Conservation (phyloP, 2,888 invertebrate species). For the Salpingus planirostris region DNA sequence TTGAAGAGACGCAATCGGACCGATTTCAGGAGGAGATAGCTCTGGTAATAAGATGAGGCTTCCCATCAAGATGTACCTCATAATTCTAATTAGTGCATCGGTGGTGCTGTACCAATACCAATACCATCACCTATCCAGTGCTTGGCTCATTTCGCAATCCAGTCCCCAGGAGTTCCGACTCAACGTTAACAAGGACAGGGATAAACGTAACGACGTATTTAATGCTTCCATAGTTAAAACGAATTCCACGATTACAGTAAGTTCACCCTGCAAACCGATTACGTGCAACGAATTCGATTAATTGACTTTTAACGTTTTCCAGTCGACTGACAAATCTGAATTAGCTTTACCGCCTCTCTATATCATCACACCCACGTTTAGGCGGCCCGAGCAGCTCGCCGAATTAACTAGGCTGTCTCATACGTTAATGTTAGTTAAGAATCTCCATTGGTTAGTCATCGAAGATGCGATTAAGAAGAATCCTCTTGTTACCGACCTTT, state of each 20-base stretch:
- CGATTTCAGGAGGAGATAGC: conserved; percentile 32
- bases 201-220: too few species aligned
- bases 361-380: conserved; percentile 67
- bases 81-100: conserved; percentile 53
- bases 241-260: too few species aligned
- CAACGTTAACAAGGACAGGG: too few species aligned
- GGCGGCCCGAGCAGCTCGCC: conserved; percentile 67
- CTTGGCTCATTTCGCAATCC: conserved; percentile 37
- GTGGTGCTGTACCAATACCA: conserved; percentile 58
- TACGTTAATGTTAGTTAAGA: conserved; percentile 75
- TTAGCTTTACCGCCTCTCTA: conserved; percentile 51
- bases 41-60: conserved; percentile 45
- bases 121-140: conserved; percentile 51
- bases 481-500: conserved; percentile 60
- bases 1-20: too few species aligned
- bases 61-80: conserved; percentile 56
- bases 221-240: too few species aligned
- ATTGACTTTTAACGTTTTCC: too few species aligned
- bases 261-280: too few species aligned
- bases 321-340: too few species aligned
- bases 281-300: too few species aligned
- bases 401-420: conserved; percentile 81
- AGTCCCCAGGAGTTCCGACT: conserved; percentile 17
- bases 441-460: conserved; percentile 87
- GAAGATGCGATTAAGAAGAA: conserved; percentile 74